Evolutionary conservation across 2,113 vertebrate genomes (phyloP).

Genomic region (Vimba vimba): DNA sequence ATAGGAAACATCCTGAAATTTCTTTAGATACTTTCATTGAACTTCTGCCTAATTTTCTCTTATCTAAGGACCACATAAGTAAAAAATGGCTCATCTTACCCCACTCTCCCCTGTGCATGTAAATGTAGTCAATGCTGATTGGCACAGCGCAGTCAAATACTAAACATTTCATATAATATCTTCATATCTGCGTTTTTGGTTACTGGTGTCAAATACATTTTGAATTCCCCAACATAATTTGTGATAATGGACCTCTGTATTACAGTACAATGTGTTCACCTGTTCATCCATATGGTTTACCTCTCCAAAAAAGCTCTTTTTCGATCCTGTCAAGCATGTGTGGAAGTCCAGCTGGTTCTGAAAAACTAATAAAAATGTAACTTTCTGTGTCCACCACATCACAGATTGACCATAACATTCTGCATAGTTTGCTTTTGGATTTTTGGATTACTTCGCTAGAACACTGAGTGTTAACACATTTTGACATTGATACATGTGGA

Average conservation of each 20-base stretch:
- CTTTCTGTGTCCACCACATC: conserved; percentile 9
- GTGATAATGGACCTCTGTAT: not conserved
- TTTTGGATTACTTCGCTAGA: conserved; percentile 9
- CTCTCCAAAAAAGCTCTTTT: conserved; percentile 20
- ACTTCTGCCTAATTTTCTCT: no score
- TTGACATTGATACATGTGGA: conserved; percentile 53
- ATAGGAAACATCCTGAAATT: no score
- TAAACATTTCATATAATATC: no score
- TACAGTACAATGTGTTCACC: not conserved
- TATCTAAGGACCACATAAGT: no score
- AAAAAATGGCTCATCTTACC: no score
- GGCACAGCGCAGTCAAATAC: no score
- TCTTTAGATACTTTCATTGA: no score
- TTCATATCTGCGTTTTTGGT: no score
- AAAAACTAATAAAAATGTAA: conserved; percentile 20
- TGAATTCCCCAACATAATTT: not conserved
- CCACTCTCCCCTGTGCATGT: no score
- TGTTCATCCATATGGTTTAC: conserved; percentile 13
- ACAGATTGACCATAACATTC: conserved; percentile 40
- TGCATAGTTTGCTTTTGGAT: not conserved
- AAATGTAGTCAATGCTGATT: no score
- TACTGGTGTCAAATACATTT: not conserved
- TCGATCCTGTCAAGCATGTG: not conserved
- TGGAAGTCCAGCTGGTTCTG: not conserved
- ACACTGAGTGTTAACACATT: conserved; percentile 38